Conservation (phyloP, 1,140 invertebrate species). For the Palaemon carinicauda region DNA sequence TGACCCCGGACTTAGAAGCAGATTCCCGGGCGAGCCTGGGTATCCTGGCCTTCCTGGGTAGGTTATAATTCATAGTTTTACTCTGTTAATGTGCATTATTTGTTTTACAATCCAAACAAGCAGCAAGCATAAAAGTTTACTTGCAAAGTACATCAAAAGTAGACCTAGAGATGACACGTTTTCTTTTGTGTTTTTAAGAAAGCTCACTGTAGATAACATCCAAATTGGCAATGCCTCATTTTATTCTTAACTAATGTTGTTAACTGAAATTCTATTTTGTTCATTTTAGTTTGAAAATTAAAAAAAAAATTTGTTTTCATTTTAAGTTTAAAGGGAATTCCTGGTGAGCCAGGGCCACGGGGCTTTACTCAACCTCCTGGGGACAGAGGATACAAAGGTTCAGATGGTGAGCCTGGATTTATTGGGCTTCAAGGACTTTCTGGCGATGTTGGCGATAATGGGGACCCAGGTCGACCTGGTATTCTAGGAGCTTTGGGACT, state of each 20-base stretch:
- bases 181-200: too few species aligned
- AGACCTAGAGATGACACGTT: too few species aligned
- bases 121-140: too few species aligned
- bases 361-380: slow-evolving; percentile 14
- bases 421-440: background rate
- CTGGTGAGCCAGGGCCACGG: background rate
- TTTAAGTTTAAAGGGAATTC: background rate
- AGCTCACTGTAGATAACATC: too few species aligned
- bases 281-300: background rate
- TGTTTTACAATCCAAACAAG: too few species aligned
- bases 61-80: too few species aligned
- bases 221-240: too few species aligned
- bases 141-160: too few species aligned
- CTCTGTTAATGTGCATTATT: too few species aligned
- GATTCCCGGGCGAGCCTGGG: background rate
- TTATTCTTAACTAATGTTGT: too few species aligned
- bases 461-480: background rate
- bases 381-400: background rate
- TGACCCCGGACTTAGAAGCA: background rate
- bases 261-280: background rate
- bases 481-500: background rate
- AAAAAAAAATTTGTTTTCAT: background rate
- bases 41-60: slow-evolving; percentile 13
- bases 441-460: background rate
- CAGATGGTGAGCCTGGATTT: background rate